Evolutionary conservation across 2,888 invertebrate genomes (phyloP).

Genomic region (Hydrotaea diabolus): DNA sequence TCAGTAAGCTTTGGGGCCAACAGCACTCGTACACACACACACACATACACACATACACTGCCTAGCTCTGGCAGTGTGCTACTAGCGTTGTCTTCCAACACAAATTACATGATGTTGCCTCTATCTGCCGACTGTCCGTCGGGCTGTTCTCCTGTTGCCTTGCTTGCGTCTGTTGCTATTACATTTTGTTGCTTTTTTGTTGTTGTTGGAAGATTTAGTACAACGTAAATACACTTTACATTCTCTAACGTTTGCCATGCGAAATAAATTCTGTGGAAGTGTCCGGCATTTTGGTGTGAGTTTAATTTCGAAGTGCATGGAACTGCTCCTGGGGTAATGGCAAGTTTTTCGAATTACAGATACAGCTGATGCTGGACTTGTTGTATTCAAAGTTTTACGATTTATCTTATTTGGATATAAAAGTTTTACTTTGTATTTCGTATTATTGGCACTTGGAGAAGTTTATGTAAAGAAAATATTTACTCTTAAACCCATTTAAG

Average conservation of each 20-base stretch:
- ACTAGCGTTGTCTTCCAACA: conserved; percentile 1
- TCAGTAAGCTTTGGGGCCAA: conserved; percentile 47
- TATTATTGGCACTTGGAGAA: no score
- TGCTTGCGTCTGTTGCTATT: neutral
- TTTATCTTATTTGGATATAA: no score
- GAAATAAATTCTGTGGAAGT: neutral
- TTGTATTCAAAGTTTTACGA: no score
- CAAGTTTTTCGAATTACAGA: no score
- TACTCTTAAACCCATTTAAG: no score
- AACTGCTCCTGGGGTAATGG: no score
- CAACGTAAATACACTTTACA: conserved; percentile 11
- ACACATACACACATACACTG: neutral
- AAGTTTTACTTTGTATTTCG: no score
- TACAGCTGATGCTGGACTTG: no score
- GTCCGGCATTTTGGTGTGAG: neutral
- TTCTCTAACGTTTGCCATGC: neutral
- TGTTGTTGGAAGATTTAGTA: neutral
- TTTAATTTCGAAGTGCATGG: neutral
- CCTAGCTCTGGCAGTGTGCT: neutral
- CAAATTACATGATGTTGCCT: neutral
- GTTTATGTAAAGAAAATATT: no score
- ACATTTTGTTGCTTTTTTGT: neutral
- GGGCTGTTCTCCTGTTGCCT: neutral
- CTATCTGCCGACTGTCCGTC: neutral
- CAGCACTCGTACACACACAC: conserved; percentile 1